Evolutionary conservation across 2,113 vertebrate species (phyloP).

Genomic region (Carlito syrichta): DNA sequence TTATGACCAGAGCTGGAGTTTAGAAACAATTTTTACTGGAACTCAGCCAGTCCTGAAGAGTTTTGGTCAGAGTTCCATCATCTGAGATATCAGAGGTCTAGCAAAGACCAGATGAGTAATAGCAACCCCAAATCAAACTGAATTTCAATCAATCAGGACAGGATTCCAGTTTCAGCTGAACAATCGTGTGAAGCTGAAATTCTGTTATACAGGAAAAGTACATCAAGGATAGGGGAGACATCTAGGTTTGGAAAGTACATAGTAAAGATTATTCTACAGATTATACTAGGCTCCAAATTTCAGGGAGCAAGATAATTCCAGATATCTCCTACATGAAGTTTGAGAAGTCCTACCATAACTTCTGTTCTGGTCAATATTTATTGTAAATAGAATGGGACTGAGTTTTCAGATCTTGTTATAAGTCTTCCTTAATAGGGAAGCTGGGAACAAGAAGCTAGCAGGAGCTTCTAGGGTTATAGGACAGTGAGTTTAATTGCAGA

Average conservation of each 20-base stretch:
- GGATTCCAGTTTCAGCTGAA: neutral
- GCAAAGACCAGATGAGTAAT: neutral
- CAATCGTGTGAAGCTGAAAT: neutral
- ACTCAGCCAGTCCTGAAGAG: neutral
- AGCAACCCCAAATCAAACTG: neutral
- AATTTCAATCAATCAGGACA: neutral
- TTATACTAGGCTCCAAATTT: neutral
- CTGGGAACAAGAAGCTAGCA: neutral
- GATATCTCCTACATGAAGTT: neutral
- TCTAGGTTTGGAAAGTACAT: neutral
- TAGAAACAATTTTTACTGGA: neutral
- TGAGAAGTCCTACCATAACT: neutral
- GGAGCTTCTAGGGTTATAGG: neutral
- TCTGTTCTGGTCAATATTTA: neutral
- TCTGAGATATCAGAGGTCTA: neutral
- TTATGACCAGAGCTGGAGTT: neutral
- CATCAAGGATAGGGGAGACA: rapidly evolving
- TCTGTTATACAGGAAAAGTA: neutral
- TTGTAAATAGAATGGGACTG: neutral
- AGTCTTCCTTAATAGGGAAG: neutral
- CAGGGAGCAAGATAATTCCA: neutral
- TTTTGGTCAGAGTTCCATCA: neutral
- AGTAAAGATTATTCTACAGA: neutral
- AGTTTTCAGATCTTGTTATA: neutral
- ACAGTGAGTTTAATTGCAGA: neutral